Percentiles rank a stretch among this genome's conserved stretches.
These are phyloP conservation scores for Falcaria lacertinaria DNA, from an alignment of 2,888 invertebrate genomes.

Conservation along the genomic window DNA sequence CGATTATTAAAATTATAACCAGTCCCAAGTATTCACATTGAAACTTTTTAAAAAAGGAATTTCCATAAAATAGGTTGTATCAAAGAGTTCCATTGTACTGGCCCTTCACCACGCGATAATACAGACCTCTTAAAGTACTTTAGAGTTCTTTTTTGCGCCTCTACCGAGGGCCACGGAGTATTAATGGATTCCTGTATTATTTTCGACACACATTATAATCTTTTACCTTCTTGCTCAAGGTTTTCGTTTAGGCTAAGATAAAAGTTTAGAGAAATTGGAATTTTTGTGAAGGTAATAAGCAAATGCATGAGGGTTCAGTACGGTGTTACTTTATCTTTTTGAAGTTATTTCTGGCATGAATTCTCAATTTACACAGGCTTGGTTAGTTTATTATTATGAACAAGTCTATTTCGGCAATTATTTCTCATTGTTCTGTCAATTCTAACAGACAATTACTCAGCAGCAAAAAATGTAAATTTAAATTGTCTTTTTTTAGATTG, in stretches of 20 bases:
- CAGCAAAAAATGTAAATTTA: too few relatives aligned
- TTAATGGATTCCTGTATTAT: constrained; percentile 2
- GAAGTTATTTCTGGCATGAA: not conserved
- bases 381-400: too few relatives aligned
- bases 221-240: not conserved
- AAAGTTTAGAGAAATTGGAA: constrained; percentile 3
- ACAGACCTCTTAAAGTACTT: constrained; percentile 2
- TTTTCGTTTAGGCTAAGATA: not conserved
- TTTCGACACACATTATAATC: constrained; percentile 2
- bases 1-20: not conserved
- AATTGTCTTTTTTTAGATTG: too few relatives aligned
- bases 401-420: too few relatives aligned
- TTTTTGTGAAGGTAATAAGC: not conserved
- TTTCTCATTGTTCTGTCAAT: too few relatives aligned
- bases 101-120: constrained; percentile 1
- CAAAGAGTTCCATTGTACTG: constrained; percentile 2
- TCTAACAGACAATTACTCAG: too few relatives aligned
- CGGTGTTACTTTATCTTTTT: too few relatives aligned
- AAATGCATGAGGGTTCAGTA: not conserved
- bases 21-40: constrained; percentile 1
- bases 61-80: constrained; percentile 3
- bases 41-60: not conserved
- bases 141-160: constrained; percentile 1
- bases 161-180: not conserved
- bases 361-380: too few relatives aligned